These are phyloP conservation scores for Glaucidium brasilianum DNA, from an alignment of 2,113 vertebrate genomes.

Conservation along the genomic window DNA sequence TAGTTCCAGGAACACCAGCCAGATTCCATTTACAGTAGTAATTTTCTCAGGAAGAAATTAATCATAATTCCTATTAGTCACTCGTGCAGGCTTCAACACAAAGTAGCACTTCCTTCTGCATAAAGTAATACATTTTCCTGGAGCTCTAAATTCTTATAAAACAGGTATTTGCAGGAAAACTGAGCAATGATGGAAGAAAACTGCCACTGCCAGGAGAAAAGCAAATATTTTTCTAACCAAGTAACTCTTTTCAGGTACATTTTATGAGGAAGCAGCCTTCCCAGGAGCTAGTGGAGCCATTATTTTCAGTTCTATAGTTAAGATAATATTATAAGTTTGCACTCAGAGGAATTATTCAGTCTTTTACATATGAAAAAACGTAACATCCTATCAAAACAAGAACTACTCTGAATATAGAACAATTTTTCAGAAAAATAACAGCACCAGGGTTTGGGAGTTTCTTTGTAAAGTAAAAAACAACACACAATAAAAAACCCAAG, in stretches of 20 bases:
- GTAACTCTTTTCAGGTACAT: neutral
- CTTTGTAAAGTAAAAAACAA: neutral
- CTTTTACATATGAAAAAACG: neutral
- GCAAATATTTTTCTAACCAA: neutral
- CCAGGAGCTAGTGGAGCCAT: neutral
- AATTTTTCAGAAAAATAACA: neutral
- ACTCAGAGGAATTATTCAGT: neutral
- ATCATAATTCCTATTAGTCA: slow-evolving; percentile 9
- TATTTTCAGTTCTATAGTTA: neutral
- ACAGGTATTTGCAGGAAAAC: neutral
- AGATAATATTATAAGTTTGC: neutral
- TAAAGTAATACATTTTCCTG: neutral
- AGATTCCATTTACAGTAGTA: neutral
- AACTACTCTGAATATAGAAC: neutral
- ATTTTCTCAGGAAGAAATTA: neutral
- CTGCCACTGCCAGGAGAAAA: neutral
- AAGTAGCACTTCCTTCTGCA: neutral
- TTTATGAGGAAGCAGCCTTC: neutral
- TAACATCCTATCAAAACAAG: neutral
- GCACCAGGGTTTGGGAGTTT: neutral
- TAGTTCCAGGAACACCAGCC: neutral
- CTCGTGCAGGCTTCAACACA: neutral
- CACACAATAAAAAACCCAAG: neutral
- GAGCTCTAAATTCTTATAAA: neutral
- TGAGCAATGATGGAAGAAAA: neutral